Base-by-base conservation (phyloP, 2,888 invertebrate genomes). In the Lapara coniferarum region DNA sequence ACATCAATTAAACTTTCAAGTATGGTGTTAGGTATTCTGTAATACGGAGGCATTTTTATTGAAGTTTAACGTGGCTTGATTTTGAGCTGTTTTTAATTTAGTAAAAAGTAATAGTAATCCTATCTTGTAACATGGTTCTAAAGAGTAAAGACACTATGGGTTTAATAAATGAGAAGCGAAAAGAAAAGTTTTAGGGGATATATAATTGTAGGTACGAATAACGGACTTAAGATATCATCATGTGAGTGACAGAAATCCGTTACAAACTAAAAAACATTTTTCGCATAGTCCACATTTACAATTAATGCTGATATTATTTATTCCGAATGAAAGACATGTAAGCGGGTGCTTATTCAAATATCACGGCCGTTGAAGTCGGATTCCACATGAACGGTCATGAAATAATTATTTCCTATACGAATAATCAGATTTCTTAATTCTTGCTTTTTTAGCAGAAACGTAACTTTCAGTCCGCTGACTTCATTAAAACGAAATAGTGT, bases 401-500 rank as follows among this genome's bases (percentile, higher is more conserved):
- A 88, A 79, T 81, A 81, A 80, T 78, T 79, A 74, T 76, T 75
- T 79, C 80, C 73, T 71, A 77, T 81, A 79, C 77, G 74, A 80
- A 82, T 71, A 74, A 78, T 75, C 66, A 77, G 71, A 46, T 77
- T 80, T 80, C 76, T 77, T 74, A 74, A 81, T 85, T 82, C 77
- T 72, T 82, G 78, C 83, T 78, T 80, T 88, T 87, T 83, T 81
- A 76, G 81, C 76, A 82, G 88, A 88, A 89, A 83, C 76, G 82
- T 77, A 82, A 85, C 80, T 86, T 91, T 87, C 91, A 88, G 85
- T 89, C 87, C 86, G 85, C 76, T 90, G 91, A 80, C 77, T 89
- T 85, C 77, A 82, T 87, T 87, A 88, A 86, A 88, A 85, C 83
- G 79, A 86, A 87, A 86, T 88, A 81, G 79, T 79, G 84, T 86